A percentile compares a stretch with the other conserved stretches of the same genome.
These are phyloP conservation scores for Oophaga sylvatica DNA, from an alignment of 2,797 vertebrate genomes.

Conservation along the genomic window DNA sequence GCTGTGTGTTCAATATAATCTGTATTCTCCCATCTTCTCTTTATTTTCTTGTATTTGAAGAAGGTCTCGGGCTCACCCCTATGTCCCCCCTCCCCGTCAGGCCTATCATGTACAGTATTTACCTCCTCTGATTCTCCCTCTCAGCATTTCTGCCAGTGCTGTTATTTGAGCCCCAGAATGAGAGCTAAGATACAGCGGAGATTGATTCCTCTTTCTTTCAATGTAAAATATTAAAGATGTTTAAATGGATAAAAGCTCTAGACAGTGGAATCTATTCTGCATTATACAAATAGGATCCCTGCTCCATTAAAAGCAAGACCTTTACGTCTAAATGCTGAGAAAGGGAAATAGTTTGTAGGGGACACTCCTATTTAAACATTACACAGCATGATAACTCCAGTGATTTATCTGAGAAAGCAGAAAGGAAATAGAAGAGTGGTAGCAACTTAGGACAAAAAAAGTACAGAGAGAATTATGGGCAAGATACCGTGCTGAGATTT, in stretches of 20 bases:
- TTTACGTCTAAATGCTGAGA: conserved; percentile 54
- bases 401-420: conserved; percentile 34
- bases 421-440: conserved; percentile 25
- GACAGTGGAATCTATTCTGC: conserved; percentile 55
- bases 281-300: conserved; percentile 63
- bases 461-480: not conserved
- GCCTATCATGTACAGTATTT: conserved; percentile 48
- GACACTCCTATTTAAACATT: conserved; percentile 51
- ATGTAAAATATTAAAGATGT: conserved; percentile 76
- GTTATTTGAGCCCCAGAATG: conserved; percentile 61
- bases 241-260: conserved; percentile 69
- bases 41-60: not conserved
- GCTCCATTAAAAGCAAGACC: conserved; percentile 55
- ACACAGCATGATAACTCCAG: conserved; percentile 23
- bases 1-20: not conserved
- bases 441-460: conserved; percentile 13
- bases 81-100: conserved; percentile 16
- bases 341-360: conserved; percentile 56
- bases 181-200: conserved; percentile 67
- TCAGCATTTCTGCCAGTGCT: conserved; percentile 62
- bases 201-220: conserved; percentile 69
- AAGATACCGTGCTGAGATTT: not conserved
- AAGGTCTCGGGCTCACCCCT: conserved; percentile 59
- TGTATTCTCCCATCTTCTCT: not conserved
- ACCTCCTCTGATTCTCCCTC: conserved; percentile 54